A percentile compares a stretch with the other conserved stretches of the same genome.
Conservation (phyloP, 2,113 vertebrate species). For the Cisticola juncidis region DNA sequence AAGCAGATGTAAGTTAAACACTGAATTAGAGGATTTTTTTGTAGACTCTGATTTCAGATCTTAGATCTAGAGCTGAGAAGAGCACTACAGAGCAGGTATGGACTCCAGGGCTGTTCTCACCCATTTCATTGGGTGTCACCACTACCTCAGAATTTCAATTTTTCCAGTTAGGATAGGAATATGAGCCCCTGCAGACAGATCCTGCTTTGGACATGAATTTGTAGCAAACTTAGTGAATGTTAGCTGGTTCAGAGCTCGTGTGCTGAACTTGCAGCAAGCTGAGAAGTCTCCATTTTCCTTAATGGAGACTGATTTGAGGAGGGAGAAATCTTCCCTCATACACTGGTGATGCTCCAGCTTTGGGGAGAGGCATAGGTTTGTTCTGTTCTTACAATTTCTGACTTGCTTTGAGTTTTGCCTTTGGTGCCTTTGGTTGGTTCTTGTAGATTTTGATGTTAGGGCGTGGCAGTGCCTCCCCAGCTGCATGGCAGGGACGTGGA, state of each 20-base stretch:
- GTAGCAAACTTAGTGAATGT: not conserved
- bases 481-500: not conserved
- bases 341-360: not conserved
- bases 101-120: not conserved
- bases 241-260: not conserved
- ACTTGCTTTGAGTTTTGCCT: not conserved
- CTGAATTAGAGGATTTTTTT: not conserved
- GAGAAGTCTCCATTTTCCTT: not conserved
- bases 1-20: not conserved
- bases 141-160: not conserved
- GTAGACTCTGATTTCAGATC: not conserved
- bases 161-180: not conserved
- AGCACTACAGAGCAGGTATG: not conserved
- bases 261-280: not conserved
- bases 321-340: not conserved
- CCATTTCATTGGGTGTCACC: not conserved
- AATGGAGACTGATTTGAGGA: not conserved
- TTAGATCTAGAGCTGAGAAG: not conserved
- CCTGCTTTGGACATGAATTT: not conserved
- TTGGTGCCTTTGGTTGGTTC: not conserved
- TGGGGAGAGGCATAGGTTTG: not conserved
- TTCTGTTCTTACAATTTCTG: not conserved
- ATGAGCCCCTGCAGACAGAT: not conserved
- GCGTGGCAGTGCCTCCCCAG: not conserved
- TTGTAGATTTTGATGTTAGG: not conserved